These are phyloP conservation scores for Semnornis frantzii DNA, from an alignment of 2,113 vertebrate species.

Conservation along the genomic window DNA sequence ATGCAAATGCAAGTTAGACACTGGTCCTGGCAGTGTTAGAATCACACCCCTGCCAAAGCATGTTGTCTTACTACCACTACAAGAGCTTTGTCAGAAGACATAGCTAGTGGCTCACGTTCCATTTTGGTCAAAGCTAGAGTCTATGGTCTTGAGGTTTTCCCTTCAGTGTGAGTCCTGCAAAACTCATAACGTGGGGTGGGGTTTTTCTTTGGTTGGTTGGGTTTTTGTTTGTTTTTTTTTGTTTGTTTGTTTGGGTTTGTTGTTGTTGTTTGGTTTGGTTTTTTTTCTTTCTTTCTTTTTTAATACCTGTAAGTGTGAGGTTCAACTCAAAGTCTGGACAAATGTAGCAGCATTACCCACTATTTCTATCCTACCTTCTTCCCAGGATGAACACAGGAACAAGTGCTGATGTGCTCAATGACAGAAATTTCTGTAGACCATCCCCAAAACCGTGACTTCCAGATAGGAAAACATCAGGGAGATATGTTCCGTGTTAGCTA, in stretches of 20 bases:
- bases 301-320: background rate
- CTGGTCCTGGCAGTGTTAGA: background rate
- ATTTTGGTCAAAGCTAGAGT: background rate
- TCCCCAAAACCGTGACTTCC: background rate
- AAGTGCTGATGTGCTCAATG: background rate
- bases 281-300: too few species aligned
- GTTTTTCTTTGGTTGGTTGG: background rate
- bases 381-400: too few species aligned
- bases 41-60: background rate
- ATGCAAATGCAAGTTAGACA: background rate
- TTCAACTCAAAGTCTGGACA: background rate
- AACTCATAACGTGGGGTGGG: background rate
- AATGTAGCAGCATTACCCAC: background rate
- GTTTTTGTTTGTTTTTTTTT: too few species aligned
- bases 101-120: rapidly evolving
- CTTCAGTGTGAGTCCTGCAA: background rate
- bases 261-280: too few species aligned
- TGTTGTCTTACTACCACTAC: background rate
- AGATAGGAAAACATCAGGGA: background rate
- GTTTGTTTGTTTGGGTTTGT: too few species aligned
- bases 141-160: background rate
- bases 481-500: background rate
- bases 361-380: background rate
- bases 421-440: background rate
- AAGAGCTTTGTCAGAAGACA: background rate